Base-by-base conservation (phyloP, 2,888 invertebrate genomes). In the Gryllus longicercus region DNA sequence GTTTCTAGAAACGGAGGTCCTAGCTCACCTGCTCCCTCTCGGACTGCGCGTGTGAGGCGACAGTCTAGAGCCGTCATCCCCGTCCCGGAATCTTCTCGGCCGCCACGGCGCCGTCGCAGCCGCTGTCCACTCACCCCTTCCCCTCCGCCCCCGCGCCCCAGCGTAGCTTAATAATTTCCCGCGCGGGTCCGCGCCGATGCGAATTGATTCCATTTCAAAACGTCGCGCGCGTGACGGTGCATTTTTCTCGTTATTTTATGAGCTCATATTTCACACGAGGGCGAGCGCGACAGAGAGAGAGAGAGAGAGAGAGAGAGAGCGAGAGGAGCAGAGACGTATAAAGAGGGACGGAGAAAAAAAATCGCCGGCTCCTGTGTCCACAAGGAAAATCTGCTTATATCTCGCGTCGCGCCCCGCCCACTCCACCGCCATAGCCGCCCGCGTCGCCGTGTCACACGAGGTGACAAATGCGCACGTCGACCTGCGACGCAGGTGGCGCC, bases 141-240 rank as follows among this genome's bases (percentile, higher is more conserved):
- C 38, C 38, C 5, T 8, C 38, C 25, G 2, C 25, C 38, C 38
- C 38, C 38, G 38, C 38, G 8, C 8, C 38, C 0, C 38, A 8
- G 1, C 14, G n/a, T 1, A 14, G 63, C 63, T 63, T 63, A 63
- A 63, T 63, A 63, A 63, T 63, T 63, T 63, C 63, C 63, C n/a
- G 16, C 63, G 14, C 63, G 4, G 0, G 5, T 4, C 63, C n/a
- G 16, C 63, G 1, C 63, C 63, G 63, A 63, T 63, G 63, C 63
- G n/a, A 63, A 63, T 63, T 63, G 63, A 63, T 63, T 63, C 63
- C 63, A 63, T 63, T 63, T 63, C 63, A 63, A 63, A 63, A 63
- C 14, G 38, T n/a, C 16, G 14, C 63, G n/a, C 63, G 14, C 63
- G 63, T 63, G 63, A 63, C 63, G 63, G 63, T 63, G 63, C 63